These are phyloP conservation scores for Propsilocerus akamusi DNA, from an alignment of 1,140 invertebrate species.

Conservation along the genomic window DNA sequence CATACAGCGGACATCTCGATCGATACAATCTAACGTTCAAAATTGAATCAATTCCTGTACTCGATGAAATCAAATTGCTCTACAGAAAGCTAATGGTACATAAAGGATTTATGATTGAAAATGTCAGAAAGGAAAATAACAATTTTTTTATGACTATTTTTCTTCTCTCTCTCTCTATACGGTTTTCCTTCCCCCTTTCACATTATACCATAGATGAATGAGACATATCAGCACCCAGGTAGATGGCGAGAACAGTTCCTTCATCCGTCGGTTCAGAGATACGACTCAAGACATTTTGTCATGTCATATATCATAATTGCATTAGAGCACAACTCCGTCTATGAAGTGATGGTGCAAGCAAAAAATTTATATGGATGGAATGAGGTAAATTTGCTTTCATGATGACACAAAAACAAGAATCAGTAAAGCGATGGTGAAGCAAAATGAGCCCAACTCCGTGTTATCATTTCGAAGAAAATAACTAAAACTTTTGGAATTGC, in stretches of 20 bases:
- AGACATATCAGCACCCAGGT: constrained; percentile 29
- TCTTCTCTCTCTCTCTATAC: neutral
- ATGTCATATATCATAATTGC: constrained; percentile 31
- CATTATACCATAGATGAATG: constrained; percentile 33
- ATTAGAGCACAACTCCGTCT: constrained; percentile 35
- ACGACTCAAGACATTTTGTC: constrained; percentile 16
- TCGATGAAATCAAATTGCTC: constrained; percentile 32
- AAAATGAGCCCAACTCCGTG: neutral
- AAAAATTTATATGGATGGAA: constrained; percentile 46
- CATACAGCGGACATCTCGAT: constrained; percentile 24
- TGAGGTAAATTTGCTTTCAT: constrained; percentile 24
- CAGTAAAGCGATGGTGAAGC: neutral
- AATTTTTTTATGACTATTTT: constrained; percentile 2
- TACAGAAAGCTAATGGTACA: constrained; percentile 32
- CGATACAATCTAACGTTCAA: constrained; percentile 35
- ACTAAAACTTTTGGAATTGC: neutral
- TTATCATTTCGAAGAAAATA: neutral
- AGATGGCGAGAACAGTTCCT: constrained; percentile 31
- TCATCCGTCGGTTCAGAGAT: constrained; percentile 17
- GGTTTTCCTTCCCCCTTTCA: neutral
- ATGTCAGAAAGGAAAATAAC: too few species aligned
- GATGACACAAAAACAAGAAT: too few species aligned
- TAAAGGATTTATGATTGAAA: constrained; percentile 8
- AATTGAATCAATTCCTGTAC: constrained; percentile 31
- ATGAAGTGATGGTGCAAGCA: constrained; percentile 42